These are phyloP conservation scores for Bugulina stolonifera DNA, from an alignment of 2,888 invertebrate genomes.

Conservation along the genomic window DNA sequence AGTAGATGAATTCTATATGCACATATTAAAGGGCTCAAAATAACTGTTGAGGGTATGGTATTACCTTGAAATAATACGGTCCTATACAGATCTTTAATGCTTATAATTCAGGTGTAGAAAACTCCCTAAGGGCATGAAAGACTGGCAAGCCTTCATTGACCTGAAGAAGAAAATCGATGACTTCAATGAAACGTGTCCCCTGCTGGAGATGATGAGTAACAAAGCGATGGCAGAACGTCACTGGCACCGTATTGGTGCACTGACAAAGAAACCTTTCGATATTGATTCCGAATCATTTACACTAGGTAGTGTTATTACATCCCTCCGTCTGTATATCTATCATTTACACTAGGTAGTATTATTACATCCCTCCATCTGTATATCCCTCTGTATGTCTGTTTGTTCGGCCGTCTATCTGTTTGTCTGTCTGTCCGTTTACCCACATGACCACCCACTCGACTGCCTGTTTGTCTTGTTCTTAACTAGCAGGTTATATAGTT, in stretches of 20 bases:
- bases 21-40: too few relatives aligned
- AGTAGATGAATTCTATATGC: too few relatives aligned
- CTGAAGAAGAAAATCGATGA: slow-evolving; percentile 83
- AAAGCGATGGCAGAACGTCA: slow-evolving; percentile 77
- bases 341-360: too few relatives aligned
- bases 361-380: too few relatives aligned
- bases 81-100: too few relatives aligned
- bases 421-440: too few relatives aligned
- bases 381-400: too few relatives aligned
- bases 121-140: slow-evolving; percentile 75
- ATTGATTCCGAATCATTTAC: slow-evolving; percentile 74
- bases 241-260: slow-evolving; percentile 63
- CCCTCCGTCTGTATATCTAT: background rate
- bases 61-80: too few relatives aligned
- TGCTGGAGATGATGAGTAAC: slow-evolving; percentile 80
- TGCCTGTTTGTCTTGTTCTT: too few relatives aligned
- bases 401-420: too few relatives aligned
- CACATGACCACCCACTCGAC: too few relatives aligned
- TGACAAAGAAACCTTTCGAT: slow-evolving; percentile 64
- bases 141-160: slow-evolving; percentile 80
- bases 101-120: slow-evolving; percentile 73
- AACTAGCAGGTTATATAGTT: background rate
- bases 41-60: too few relatives aligned
- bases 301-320: slow-evolving; percentile 47
- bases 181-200: slow-evolving; percentile 78